Base-by-base conservation (phyloP, 2,113 vertebrate genomes). In the Lonchura striata region DNA sequence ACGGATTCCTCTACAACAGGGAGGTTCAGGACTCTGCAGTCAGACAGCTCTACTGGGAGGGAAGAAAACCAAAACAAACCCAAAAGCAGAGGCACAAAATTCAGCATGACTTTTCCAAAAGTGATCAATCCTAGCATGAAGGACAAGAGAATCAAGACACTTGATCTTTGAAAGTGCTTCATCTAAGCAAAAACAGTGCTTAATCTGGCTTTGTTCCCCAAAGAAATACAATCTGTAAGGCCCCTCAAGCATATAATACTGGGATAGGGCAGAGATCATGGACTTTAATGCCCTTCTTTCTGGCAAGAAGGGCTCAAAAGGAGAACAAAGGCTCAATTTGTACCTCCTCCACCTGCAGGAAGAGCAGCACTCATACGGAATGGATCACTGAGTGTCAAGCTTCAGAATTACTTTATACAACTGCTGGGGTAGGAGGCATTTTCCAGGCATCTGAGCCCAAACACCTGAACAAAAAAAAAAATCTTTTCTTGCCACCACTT, bases 181-280 rank as follows among this genome's bases (percentile, higher is more conserved):
- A 64, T 9, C 22, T 30, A 39, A 69, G 37, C 9, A 28, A 42
- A 66, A 37, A 2, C 8, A 27, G 12, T 0, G 1, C 28, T 53
- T 20, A 10, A 22, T 33, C 54, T 53, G 53, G 49, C 31, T 90
- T 81, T 54, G n/a, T n/a, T 61, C 59, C 72, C 24, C 27, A 57
- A 7, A 64, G n/a, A 70, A 74, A 76, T 4, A 41, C 13, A 77
- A 17, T 3, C 56, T 72, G 7, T 2, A 74, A 53, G 25, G 31
- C 16, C 70, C n/a, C 35, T 24, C 37, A 35, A 0, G 1, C 6
- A 33, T n/a, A n/a, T 69, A 63, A 0, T 20, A 16, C 0, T 3
- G 17, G 50, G 15, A 77, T 20, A 30, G 4, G 23, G 42, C 52
- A 66, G 18, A 52, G 27, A 47, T 17, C 52, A 28, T 5, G 31